Evolutionary conservation across 2,113 vertebrate genomes (phyloP).

Genomic region (Phalacrocorax pelagicus): DNA sequence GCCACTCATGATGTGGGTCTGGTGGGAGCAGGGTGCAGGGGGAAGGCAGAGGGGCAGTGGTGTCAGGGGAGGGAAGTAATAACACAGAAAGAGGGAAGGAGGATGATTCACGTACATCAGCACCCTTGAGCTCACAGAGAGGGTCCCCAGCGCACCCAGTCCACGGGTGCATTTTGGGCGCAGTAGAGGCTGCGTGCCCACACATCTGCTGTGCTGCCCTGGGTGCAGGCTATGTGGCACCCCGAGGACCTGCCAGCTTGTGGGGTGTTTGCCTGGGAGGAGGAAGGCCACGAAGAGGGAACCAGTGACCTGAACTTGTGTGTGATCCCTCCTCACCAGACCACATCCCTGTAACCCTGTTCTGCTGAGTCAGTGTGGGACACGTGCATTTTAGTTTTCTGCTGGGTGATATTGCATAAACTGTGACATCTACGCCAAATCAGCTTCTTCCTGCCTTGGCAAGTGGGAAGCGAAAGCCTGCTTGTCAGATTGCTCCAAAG

Average conservation of each 20-base stretch:
- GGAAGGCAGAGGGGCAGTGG: background rate
- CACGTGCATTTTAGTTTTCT: background rate
- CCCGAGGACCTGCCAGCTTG: background rate
- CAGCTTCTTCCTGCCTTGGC: background rate
- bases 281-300: background rate
- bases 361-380: background rate
- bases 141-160: too few species aligned
- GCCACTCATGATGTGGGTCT: background rate
- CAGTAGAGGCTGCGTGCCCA: background rate
- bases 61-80: background rate
- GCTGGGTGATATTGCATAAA: conserved; percentile 12
- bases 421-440: background rate
- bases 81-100: background rate
- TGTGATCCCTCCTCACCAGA: background rate
- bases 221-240: background rate
- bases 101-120: background rate
- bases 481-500: background rate
- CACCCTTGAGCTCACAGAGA: background rate
- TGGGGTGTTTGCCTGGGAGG: background rate
- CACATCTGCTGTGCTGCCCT: background rate
- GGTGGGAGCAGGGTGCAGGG: background rate
- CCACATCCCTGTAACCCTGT: background rate
- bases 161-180: background rate
- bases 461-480: background rate
- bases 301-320: background rate